Conservation (phyloP, 2,113 vertebrate species). For the Pyxicephalus adspersus region DNA sequence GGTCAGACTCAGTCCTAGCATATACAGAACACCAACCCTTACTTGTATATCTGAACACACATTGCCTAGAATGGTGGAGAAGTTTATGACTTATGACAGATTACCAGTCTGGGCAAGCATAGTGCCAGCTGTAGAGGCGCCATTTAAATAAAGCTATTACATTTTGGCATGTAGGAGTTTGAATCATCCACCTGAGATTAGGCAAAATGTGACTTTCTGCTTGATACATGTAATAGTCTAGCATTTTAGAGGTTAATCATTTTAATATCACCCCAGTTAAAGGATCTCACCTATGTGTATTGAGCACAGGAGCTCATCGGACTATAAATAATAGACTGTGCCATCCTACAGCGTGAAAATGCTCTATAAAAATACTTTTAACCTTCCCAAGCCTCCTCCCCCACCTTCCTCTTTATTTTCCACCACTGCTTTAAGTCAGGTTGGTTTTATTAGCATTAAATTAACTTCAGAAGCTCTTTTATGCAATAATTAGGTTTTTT, state of each 20-base stretch:
- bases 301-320: not conserved
- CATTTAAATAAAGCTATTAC: too few species aligned
- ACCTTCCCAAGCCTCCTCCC: slow-evolving; percentile 21
- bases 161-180: too few species aligned
- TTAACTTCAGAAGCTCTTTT: slow-evolving; percentile 56
- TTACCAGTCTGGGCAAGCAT: too few species aligned
- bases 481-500: slow-evolving; percentile 56
- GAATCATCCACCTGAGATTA: too few species aligned
- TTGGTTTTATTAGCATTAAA: slow-evolving; percentile 56
- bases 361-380: not conserved
- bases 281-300: not conserved
- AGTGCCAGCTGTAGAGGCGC: too few species aligned
- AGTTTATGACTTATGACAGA: too few species aligned
- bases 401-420: not conserved
- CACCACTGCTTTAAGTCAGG: slow-evolving; percentile 21
- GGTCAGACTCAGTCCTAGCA: too few species aligned
- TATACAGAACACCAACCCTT: too few species aligned
- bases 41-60: too few species aligned
- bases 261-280: not conserved
- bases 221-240: too few species aligned
- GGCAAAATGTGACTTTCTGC: not conserved
- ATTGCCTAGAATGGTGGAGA: too few species aligned
- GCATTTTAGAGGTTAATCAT: not conserved
- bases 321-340: not conserved
- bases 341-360: not conserved